Conservation (phyloP, 23 tunicate species). For the Trididemnum clinides region DNA sequence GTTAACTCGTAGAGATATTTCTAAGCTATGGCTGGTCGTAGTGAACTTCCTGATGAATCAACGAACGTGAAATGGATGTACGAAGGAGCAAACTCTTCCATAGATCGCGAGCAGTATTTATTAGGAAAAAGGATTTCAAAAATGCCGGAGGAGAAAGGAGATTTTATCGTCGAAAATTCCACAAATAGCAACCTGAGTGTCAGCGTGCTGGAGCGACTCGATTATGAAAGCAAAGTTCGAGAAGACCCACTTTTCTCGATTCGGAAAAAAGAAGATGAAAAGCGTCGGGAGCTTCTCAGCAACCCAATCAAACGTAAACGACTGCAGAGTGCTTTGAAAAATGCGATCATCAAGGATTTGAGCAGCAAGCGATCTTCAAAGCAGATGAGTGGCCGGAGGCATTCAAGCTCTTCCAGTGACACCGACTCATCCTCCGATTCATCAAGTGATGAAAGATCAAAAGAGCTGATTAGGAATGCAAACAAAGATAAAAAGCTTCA, state of each 20-base stretch:
- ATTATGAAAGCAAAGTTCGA: conserved; percentile 87
- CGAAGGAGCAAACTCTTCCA: conserved; percentile 80
- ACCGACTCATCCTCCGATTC: neutral
- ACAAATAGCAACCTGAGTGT: conserved; percentile 63
- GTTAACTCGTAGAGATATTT: too few relatives aligned
- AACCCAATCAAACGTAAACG: conserved; percentile 82
- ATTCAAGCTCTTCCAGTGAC: neutral
- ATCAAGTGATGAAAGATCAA: conserved; percentile 14
- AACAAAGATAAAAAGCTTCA: conserved; percentile 54
- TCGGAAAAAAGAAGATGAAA: conserved; percentile 75
- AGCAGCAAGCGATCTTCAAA: neutral
- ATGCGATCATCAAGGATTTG: conserved; percentile 69
- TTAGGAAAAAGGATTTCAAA: conserved; percentile 82
- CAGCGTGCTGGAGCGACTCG: conserved; percentile 70
- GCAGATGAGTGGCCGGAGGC: neutral
- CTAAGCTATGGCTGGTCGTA: too few relatives aligned
- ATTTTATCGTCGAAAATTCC: conserved; percentile 66
- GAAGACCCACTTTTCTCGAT: conserved; percentile 88
- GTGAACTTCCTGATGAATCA: conserved; percentile 53
- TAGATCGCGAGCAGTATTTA: conserved; percentile 81
- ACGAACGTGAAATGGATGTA: conserved; percentile 91
- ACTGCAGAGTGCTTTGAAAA: conserved; percentile 56
- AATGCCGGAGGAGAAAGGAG: conserved; percentile 76
- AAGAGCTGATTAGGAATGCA: conserved; percentile 18
- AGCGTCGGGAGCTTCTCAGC: conserved; percentile 74